Evolutionary conservation across 1,140 invertebrate genomes (phyloP).

Genomic region (Brachionus sp.): DNA sequence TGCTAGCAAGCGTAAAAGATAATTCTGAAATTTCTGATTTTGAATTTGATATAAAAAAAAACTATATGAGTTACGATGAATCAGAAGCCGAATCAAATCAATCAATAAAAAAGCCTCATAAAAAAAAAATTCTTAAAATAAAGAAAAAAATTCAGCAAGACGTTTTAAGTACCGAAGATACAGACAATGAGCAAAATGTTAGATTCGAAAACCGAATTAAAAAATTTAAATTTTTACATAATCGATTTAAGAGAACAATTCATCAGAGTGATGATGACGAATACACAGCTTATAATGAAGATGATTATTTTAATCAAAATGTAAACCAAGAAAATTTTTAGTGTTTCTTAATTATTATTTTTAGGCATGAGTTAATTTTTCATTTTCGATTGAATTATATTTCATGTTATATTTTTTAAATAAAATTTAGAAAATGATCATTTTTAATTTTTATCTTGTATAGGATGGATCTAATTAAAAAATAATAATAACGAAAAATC

Average conservation of each 20-base stretch:
- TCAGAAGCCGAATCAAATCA: background rate
- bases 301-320: conserved; percentile 36
- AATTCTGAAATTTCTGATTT: background rate
- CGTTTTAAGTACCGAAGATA: background rate
- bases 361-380: background rate
- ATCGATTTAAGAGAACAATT: background rate
- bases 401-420: too few species aligned
- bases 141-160: background rate
- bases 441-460: too few species aligned
- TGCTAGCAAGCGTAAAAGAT: background rate
- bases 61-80: conserved; percentile 1
- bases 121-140: background rate
- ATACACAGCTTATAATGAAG: conserved; percentile 38
- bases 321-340: background rate
- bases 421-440: too few species aligned
- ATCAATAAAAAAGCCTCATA: background rate
- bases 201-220: background rate
- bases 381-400: background rate
- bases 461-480: too few species aligned
- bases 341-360: background rate
- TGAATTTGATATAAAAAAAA: background rate
- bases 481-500: too few species aligned
- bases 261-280: conserved; percentile 16
- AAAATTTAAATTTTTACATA: background rate
- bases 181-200: background rate